These are phyloP conservation scores for Turnix velox DNA, from an alignment of 2,113 vertebrate genomes.

Conservation along the genomic window DNA sequence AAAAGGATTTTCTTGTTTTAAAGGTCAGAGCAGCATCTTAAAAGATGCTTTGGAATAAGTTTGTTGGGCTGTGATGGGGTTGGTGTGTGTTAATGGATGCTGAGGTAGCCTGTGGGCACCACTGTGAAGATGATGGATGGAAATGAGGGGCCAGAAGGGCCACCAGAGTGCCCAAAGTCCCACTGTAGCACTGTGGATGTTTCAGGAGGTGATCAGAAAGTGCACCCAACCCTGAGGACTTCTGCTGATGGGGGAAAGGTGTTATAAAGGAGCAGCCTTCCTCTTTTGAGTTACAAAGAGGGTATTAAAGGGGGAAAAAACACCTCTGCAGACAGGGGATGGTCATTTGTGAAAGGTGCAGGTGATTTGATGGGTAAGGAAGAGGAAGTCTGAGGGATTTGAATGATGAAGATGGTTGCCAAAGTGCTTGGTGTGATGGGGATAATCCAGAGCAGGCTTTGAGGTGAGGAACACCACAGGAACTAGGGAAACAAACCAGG, in stretches of 20 bases:
- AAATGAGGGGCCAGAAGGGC: background rate
- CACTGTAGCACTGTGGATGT: rapidly evolving
- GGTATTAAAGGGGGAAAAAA: background rate
- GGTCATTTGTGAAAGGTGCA: background rate
- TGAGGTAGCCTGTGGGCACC: rapidly evolving
- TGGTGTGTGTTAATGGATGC: background rate
- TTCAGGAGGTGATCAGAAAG: rapidly evolving
- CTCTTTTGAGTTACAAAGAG: background rate
- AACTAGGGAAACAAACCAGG: background rate
- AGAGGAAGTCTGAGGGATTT: background rate
- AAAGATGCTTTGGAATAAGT: conserved; percentile 38
- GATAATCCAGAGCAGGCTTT: background rate
- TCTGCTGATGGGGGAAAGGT: background rate
- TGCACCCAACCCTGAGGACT: background rate
- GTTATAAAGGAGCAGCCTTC: background rate
- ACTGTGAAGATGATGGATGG: rapidly evolving
- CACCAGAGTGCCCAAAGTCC: background rate
- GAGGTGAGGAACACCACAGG: background rate
- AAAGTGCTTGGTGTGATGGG: rapidly evolving
- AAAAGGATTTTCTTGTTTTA: conserved; percentile 73
- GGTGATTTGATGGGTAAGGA: background rate
- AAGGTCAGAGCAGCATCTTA: conserved; percentile 70
- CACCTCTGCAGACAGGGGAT: background rate
- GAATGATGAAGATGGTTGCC: background rate
- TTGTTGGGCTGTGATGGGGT: conserved; percentile 48